Percentiles rank a stretch among this genome's conserved stretches.
phyloP scores from a whole-genome alignment of 2,113 vertebrate species.

The Ariopsis seemanni region DNA sequence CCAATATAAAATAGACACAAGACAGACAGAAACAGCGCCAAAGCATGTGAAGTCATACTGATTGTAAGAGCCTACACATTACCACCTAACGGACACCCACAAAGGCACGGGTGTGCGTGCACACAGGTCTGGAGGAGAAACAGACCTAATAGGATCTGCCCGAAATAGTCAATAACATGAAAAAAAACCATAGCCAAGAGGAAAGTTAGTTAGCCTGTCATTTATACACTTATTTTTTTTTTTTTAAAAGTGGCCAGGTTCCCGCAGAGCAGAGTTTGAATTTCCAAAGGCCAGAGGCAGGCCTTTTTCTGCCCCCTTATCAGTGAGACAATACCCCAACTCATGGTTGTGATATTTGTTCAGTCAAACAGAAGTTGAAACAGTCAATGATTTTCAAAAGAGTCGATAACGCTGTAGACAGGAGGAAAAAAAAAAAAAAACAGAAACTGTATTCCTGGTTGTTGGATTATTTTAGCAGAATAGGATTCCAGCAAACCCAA shows the following conservation, averaged over 20 bases:
- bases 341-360: conserved; percentile 16
- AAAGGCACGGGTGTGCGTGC: background rate
- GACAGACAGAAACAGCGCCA: background rate
- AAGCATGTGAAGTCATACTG: background rate
- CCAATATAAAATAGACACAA: background rate
- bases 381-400: conserved; percentile 25
- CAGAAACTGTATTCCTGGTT: background rate
- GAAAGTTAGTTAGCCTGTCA: conserved; percentile 19
- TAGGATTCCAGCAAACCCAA: background rate
- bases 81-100: background rate
- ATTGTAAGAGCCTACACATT: background rate
- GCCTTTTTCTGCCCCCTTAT: conserved; percentile 18
- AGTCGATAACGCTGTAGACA: background rate
- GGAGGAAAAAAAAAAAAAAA: background rate
- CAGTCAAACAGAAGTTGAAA: background rate
- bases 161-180: conserved; percentile 14
- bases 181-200: background rate
- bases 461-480: background rate
- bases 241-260: background rate
- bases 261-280: background rate
- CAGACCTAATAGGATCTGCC: conserved; percentile 13
- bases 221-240: background rate
- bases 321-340: background rate
- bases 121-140: conserved; percentile 24
- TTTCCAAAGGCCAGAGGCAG: conserved; percentile 1